These are phyloP conservation scores for Habroteleia sp. DNA, from an alignment of 2,888 invertebrate species.

Conservation along the genomic window DNA sequence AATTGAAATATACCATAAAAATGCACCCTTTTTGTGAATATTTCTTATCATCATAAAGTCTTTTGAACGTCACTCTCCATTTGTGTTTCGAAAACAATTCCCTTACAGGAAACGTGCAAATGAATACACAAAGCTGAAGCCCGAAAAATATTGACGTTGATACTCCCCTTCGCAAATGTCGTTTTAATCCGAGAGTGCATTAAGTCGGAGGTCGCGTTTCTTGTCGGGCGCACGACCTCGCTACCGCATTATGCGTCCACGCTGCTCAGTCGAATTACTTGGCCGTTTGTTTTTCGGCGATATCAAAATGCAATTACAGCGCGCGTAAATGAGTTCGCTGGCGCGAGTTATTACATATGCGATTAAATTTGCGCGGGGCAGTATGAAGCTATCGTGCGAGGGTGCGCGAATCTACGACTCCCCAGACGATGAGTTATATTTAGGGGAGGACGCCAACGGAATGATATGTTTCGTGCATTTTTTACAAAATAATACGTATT, in stretches of 20 bases:
- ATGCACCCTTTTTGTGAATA: slow-evolving; percentile 6
- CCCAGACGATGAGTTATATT: slow-evolving; percentile 61
- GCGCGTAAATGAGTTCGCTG: slow-evolving; percentile 72
- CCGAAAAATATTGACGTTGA: slow-evolving; percentile 48
- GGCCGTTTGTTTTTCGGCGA: slow-evolving; percentile 63
- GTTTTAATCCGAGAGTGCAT: slow-evolving; percentile 49
- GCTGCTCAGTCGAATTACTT: slow-evolving; percentile 52
- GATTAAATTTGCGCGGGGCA: slow-evolving; percentile 71
- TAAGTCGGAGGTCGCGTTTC: slow-evolving; percentile 44
- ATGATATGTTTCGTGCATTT: slow-evolving; percentile 47
- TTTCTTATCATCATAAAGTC: slow-evolving; percentile 34
- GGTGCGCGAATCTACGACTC: slow-evolving; percentile 62
- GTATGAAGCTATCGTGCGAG: slow-evolving; percentile 48
- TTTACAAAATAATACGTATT: slow-evolving; percentile 49
- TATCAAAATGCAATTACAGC: slow-evolving; percentile 73
- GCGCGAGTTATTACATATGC: slow-evolving; percentile 72
- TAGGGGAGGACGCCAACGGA: slow-evolving; percentile 15
- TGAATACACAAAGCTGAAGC: slow-evolving; percentile 36
- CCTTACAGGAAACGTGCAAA: slow-evolving; percentile 21
- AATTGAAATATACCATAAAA: too few relatives aligned
- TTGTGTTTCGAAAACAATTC: slow-evolving; percentile 29
- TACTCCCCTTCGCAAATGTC: slow-evolving; percentile 37
- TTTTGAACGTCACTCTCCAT: slow-evolving; percentile 21
- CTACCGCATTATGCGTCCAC: slow-evolving; percentile 46
- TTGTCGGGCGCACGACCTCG: slow-evolving; percentile 21